phyloP scores from a whole-genome alignment of 2,113 vertebrate genomes.

The Thalassarche chlororhynchos region DNA sequence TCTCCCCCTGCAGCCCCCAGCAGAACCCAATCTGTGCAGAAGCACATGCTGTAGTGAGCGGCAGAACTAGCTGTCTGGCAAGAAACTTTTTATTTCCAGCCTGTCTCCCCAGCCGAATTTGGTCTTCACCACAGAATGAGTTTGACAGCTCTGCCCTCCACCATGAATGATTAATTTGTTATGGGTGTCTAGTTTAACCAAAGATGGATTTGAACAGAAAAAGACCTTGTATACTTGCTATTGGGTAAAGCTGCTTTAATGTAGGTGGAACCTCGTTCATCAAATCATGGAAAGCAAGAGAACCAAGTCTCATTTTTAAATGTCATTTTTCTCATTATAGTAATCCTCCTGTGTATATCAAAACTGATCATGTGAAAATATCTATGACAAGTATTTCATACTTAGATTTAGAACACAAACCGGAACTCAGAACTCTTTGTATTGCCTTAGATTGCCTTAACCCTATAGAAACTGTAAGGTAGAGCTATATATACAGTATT shows the following conservation, averaged over 20 bases:
- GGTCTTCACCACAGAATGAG: slow-evolving; percentile 56
- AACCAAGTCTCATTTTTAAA: slow-evolving; percentile 28
- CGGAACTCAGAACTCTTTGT: neutral
- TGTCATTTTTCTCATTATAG: neutral
- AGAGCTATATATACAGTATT: neutral
- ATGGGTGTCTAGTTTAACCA: slow-evolving; percentile 59
- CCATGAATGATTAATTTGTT: slow-evolving; percentile 66
- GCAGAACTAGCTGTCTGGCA: slow-evolving; percentile 16
- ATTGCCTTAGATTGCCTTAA: neutral
- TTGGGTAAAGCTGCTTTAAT: slow-evolving; percentile 47
- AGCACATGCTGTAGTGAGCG: neutral
- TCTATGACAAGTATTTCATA: neutral
- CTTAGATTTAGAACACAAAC: neutral
- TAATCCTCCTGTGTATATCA: neutral
- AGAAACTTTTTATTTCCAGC: slow-evolving; percentile 52
- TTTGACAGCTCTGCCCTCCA: slow-evolving; percentile 56
- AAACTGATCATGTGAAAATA: neutral
- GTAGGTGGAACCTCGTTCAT: slow-evolving; percentile 25
- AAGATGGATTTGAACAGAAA: slow-evolving; percentile 56
- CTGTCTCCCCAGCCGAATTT: slow-evolving; percentile 29
- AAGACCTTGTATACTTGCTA: slow-evolving; percentile 14
- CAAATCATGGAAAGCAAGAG: neutral
- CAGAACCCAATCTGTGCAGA: neutral
- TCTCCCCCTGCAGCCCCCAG: neutral
- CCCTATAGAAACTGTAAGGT: neutral